A percentile compares a stretch with the other conserved stretches of the same genome.
These are phyloP conservation scores for Drosophila cracens DNA, from an alignment of 2,888 invertebrate genomes.

Conservation along the genomic window DNA sequence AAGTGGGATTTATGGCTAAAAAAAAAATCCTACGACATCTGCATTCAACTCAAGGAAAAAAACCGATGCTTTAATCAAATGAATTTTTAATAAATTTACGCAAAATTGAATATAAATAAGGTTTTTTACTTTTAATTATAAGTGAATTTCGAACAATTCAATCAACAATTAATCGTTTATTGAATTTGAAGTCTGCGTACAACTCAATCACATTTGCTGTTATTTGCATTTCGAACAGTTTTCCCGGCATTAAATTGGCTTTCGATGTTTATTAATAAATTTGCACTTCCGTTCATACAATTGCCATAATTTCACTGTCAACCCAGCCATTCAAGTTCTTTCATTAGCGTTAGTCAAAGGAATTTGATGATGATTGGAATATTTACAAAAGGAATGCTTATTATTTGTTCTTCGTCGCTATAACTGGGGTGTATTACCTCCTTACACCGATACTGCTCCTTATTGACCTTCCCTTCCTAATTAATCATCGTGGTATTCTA, in stretches of 20 bases:
- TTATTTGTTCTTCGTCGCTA: not conserved
- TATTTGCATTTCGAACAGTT: not conserved
- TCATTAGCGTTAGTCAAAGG: not conserved
- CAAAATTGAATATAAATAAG: not conserved
- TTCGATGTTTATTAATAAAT: not conserved
- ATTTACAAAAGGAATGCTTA: not conserved
- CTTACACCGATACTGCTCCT: not conserved
- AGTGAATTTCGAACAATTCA: not conserved
- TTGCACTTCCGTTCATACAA: not conserved
- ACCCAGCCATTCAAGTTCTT: not conserved
- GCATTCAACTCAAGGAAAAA: not conserved
- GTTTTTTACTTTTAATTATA: not conserved
- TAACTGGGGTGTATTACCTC: not conserved
- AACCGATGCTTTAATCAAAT: not conserved
- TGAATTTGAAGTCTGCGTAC: not conserved
- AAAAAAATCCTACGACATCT: constrained; percentile 23
- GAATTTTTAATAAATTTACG: not conserved
- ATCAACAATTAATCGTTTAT: not conserved
- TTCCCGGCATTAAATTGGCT: not conserved
- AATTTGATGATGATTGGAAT: not conserved
- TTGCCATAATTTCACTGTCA: not conserved
- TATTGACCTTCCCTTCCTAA: not conserved
- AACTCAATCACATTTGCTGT: not conserved
- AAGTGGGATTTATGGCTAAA: constrained; percentile 40
- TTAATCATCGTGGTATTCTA: not conserved